phyloP scores from a whole-genome alignment of 2,113 vertebrate species.

The Tricholaema leucomelas region DNA sequence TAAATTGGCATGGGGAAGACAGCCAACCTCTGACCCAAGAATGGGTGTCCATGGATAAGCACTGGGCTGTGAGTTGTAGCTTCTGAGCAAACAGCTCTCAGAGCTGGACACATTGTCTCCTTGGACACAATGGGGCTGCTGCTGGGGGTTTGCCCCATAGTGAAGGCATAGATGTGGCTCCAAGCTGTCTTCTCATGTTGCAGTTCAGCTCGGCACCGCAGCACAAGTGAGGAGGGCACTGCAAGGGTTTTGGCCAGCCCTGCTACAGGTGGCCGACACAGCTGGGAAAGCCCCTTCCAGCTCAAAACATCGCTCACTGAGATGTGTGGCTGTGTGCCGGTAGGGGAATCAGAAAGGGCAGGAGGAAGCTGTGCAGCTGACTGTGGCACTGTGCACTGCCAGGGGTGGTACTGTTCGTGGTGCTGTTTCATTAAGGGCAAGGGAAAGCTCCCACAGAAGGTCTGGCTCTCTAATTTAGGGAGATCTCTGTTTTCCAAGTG shows the following conservation, averaged over 20 bases:
- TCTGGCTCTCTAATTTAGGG: neutral
- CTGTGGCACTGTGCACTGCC: accelerated
- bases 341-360: neutral
- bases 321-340: neutral
- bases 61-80: neutral
- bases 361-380: neutral
- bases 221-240: neutral
- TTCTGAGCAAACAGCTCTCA: neutral
- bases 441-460: neutral
- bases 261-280: accelerated
- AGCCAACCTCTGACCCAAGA: neutral
- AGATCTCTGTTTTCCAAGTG: accelerated
- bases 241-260: neutral
- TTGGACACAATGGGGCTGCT: neutral
- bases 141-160: accelerated
- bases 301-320: neutral
- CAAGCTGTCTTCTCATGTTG: neutral
- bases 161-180: neutral
- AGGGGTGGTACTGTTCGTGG: neutral
- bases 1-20: neutral
- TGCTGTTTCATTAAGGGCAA: neutral
- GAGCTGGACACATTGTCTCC: neutral
- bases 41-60: neutral
- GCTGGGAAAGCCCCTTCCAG: neutral
- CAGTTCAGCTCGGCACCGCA: neutral